Percentiles rank a stretch among this genome's conserved stretches.
Conservation (phyloP, 2,888 invertebrate genomes). For the Omphaloscelis lunosa region DNA sequence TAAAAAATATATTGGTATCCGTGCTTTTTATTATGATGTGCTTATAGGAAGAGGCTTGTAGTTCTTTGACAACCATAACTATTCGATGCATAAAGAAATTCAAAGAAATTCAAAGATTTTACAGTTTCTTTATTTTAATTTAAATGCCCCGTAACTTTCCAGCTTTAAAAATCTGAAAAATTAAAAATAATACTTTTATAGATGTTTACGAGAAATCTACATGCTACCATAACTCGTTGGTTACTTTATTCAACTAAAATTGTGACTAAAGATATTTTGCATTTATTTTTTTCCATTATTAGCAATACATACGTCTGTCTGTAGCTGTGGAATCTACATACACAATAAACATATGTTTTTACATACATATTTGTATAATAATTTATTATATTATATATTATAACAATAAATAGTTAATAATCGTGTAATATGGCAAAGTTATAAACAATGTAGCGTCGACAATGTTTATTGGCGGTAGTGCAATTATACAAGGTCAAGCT, state of each 20-base stretch:
- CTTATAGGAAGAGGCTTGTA: constrained; percentile 31
- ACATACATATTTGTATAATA: constrained; percentile 32
- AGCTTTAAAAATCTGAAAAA: constrained; percentile 59
- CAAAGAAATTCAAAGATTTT: constrained; percentile 1
- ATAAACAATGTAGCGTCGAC: constrained; percentile 59
- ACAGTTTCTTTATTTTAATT: constrained; percentile 21
- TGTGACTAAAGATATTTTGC: background rate
- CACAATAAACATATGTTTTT: constrained; percentile 46
- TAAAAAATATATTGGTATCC: background rate
- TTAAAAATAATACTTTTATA: constrained; percentile 54
- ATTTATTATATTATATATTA: constrained; percentile 36
- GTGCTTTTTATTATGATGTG: constrained; percentile 1
- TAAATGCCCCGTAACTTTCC: constrained; percentile 41
- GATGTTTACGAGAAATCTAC: constrained; percentile 28
- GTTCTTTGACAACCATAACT: constrained; percentile 29
- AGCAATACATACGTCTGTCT: constrained; percentile 19
- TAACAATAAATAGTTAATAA: constrained; percentile 59
- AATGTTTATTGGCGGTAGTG: constrained; percentile 56
- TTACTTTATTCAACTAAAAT: constrained; percentile 12
- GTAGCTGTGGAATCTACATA: constrained; percentile 32
- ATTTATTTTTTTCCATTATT: constrained; percentile 13
- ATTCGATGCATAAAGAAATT: background rate
- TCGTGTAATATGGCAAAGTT: constrained; percentile 59
- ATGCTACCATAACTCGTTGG: constrained; percentile 33
- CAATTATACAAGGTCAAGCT: constrained; percentile 65